Percentiles rank a stretch among this genome's conserved stretches.
phyloP scores from a whole-genome alignment of 2,888 invertebrate genomes.

The Phyto melanocephala region DNA sequence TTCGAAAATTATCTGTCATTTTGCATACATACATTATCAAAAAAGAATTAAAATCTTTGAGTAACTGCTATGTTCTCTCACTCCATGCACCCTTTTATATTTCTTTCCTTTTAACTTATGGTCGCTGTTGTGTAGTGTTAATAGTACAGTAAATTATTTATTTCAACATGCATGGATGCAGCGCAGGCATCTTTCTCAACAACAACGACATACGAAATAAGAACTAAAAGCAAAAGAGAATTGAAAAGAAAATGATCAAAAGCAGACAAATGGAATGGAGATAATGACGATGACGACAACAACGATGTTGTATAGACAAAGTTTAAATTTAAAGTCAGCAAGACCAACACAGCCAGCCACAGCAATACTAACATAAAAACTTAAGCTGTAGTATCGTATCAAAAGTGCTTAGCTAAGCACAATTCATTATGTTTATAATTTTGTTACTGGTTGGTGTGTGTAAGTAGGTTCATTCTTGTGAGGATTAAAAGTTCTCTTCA shows the following conservation, averaged over 20 bases:
- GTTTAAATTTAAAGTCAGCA: constrained; percentile 37
- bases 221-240: background rate
- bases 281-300: background rate
- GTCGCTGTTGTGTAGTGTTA: constrained; percentile 49
- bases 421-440: constrained; percentile 52
- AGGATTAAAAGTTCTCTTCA: constrained; percentile 44
- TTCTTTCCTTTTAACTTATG: constrained; percentile 59
- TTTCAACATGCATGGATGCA: constrained; percentile 52
- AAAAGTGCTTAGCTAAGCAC: constrained; percentile 60
- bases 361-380: constrained; percentile 34
- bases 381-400: constrained; percentile 27
- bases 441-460: constrained; percentile 5
- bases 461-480: constrained; percentile 10
- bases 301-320: constrained; percentile 35
- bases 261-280: constrained; percentile 1
- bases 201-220: background rate
- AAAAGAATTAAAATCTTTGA: background rate
- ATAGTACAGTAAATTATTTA: constrained; percentile 63
- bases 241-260: background rate
- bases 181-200: constrained; percentile 17
- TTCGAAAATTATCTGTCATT: too few relatives aligned
- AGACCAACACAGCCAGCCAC: background rate
- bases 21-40: background rate
- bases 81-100: constrained; percentile 47
- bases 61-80: background rate